A percentile compares a stretch with the other conserved stretches of the same genome.
Evolutionary conservation across 1,140 invertebrate genomes (phyloP).

Genomic region (Psilanteris sp.): DNA sequence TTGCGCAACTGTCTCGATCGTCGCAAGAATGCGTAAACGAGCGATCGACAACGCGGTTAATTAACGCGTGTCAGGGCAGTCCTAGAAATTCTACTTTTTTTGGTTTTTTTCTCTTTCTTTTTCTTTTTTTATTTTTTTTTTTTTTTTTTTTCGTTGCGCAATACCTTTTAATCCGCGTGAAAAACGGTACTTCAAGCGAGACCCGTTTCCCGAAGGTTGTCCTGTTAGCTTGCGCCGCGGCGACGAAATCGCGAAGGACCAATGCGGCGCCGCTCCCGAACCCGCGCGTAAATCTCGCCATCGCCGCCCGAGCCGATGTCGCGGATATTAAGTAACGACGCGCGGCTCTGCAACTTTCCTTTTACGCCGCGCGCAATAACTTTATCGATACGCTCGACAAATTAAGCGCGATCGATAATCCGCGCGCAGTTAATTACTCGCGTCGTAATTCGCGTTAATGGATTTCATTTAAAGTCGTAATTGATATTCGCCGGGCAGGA

Average conservation of each 20-base stretch:
- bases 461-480: constrained; percentile 32
- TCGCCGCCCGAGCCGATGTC: constrained; percentile 57
- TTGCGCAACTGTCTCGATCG: too few relatives aligned
- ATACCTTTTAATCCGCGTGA: too few relatives aligned
- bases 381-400: constrained; percentile 62
- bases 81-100: too few relatives aligned
- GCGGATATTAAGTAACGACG: constrained; percentile 73
- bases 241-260: too few relatives aligned
- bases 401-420: constrained; percentile 52
- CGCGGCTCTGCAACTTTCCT: constrained; percentile 62
- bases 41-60: constrained; percentile 64
- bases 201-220: too few relatives aligned
- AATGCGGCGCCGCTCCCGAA: too few relatives aligned
- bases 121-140: too few relatives aligned
- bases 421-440: constrained; percentile 30
- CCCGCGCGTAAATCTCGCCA: constrained; percentile 76
- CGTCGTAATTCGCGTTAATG: constrained; percentile 26
- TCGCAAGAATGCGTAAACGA: constrained; percentile 61
- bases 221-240: too few relatives aligned
- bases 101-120: too few relatives aligned
- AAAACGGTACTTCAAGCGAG: too few relatives aligned
- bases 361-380: constrained; percentile 54
- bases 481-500: constrained; percentile 21
- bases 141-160: too few relatives aligned
- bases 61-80: constrained; percentile 51